Conservation (phyloP, 2,797 vertebrate genomes). For the Eidolon dupreanum region DNA sequence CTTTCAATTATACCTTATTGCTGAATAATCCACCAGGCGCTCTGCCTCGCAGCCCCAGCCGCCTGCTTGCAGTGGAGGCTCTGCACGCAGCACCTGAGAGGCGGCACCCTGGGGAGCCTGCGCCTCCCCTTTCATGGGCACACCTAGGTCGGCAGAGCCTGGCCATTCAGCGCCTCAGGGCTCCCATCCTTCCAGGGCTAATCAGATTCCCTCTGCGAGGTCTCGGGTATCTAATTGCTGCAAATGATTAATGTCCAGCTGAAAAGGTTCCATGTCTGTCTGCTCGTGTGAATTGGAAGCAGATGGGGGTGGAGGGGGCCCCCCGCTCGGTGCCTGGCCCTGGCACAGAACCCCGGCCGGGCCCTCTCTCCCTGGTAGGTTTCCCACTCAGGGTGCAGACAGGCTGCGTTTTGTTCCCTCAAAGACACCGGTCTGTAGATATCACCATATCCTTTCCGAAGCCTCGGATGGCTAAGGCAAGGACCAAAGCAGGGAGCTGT, state of each 20-base stretch:
- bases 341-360: not conserved
- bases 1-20: constrained; percentile 84
- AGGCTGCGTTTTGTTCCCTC: not conserved
- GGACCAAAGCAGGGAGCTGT: not conserved
- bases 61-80: constrained; percentile 62
- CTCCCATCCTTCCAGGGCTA: constrained; percentile 75
- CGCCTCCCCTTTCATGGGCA: constrained; percentile 45
- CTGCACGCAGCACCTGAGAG: constrained; percentile 69
- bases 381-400: not conserved
- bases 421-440: not conserved
- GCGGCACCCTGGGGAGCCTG: constrained; percentile 34
- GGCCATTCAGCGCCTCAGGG: constrained; percentile 30
- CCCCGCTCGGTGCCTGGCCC: constrained; percentile 58
- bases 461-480: not conserved
- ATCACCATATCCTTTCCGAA: not conserved
- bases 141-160: not conserved
- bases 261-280: constrained; percentile 82
- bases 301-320: constrained; percentile 81
- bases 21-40: constrained; percentile 76
- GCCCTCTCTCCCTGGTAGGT: not conserved
- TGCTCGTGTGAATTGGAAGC: constrained; percentile 82
- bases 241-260: constrained; percentile 83
- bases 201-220: constrained; percentile 73
- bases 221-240: constrained; percentile 80
- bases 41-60: constrained; percentile 63